These are phyloP conservation scores for Sericinus montela DNA, from an alignment of 2,888 invertebrate species.

Conservation along the genomic window DNA sequence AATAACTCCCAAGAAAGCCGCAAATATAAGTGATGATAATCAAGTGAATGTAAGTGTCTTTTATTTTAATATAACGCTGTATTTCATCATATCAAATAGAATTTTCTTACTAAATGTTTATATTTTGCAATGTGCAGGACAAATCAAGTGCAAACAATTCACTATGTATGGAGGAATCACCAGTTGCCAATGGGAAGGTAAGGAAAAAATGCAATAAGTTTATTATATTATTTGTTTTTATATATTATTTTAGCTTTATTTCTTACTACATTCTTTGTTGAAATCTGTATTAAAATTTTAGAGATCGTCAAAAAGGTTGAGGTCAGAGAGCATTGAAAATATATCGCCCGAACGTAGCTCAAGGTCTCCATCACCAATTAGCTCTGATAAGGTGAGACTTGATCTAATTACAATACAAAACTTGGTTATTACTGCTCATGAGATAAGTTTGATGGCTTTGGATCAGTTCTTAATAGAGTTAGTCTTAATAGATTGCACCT, in stretches of 20 bases:
- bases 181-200: constrained; percentile 30
- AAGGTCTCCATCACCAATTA: constrained; percentile 26
- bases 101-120: too few species aligned
- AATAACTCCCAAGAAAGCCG: constrained; percentile 49
- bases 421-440: too few species aligned
- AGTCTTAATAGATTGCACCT: too few species aligned
- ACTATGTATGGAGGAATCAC: neutral
- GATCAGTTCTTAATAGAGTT: too few species aligned
- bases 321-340: constrained; percentile 53
- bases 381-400: constrained; percentile 27
- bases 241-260: too few species aligned
- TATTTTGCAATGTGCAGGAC: constrained; percentile 1
- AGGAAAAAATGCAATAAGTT: neutral
- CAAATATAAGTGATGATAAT: constrained; percentile 21
- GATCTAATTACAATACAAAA: neutral
- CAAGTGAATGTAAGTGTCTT: constrained; percentile 19
- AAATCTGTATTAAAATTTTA: constrained; percentile 24
- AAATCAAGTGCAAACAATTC: constrained; percentile 1
- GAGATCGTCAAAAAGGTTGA: constrained; percentile 49
- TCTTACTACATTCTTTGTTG: too few species aligned
- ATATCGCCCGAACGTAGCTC: constrained; percentile 33
- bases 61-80: neutral
- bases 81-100: too few species aligned
- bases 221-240: too few species aligned
- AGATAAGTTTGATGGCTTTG: too few species aligned